These are phyloP conservation scores for Erannis defoliaria DNA, from an alignment of 2,888 invertebrate species.

Conservation along the genomic window DNA sequence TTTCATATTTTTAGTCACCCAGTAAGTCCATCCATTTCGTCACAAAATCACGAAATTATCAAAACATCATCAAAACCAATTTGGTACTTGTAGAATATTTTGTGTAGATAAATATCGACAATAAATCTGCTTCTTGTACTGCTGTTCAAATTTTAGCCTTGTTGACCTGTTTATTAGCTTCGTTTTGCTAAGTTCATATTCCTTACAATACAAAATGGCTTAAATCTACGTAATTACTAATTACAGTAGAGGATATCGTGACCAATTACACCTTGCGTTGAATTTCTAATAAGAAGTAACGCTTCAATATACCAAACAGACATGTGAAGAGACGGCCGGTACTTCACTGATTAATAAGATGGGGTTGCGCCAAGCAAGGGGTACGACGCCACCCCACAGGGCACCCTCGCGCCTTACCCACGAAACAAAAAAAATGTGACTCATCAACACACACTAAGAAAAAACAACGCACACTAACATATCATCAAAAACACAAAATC, in stretches of 20 bases:
- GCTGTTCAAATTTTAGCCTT: no score
- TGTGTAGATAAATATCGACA: no score
- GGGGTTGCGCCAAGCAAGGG: slow-evolving; percentile 84
- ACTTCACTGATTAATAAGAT: slow-evolving; percentile 87
- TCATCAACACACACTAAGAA: slow-evolving; percentile 85
- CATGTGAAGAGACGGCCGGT: slow-evolving; percentile 85
- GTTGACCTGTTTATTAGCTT: no score
- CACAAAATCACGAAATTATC: no score
- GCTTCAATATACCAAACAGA: slow-evolving; percentile 72
- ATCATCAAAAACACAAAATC: slow-evolving; percentile 64
- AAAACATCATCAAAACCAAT: no score
- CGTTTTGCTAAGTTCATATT: no score
- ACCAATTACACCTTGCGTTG: slow-evolving; percentile 50
- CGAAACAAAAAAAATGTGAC: slow-evolving; percentile 88
- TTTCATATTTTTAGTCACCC: no score
- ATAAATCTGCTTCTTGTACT: no score
- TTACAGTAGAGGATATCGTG: slow-evolving; percentile 28
- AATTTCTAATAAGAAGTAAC: slow-evolving; percentile 77
- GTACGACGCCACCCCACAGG: slow-evolving; percentile 77
- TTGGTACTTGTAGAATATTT: no score
- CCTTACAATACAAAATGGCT: no score
- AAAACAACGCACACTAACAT: slow-evolving; percentile 67
- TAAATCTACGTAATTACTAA: slow-evolving; percentile 7
- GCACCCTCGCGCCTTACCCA: slow-evolving; percentile 84
- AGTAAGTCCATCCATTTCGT: no score